Base-by-base conservation (phyloP, 2,888 invertebrate genomes). In the Drosophila prostipennis region DNA sequence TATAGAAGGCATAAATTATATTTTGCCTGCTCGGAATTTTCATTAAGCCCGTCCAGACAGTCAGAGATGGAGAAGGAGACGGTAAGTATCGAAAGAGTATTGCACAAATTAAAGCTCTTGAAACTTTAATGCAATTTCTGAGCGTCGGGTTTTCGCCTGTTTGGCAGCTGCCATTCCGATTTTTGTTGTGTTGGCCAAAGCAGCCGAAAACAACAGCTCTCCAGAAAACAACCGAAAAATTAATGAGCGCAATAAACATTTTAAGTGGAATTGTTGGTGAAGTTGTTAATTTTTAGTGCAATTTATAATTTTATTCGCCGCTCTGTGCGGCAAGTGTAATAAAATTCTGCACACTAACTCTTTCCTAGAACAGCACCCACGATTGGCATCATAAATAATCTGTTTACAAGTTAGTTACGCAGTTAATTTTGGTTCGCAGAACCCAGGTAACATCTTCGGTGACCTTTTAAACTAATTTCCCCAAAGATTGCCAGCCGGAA, bases 251-350 rank as follows among this genome's bases (percentile, higher is more conserved):
- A 83, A 85, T 85, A 85, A 85, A 85, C 89, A 85, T 85, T 88
- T 85, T 85, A 88, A 85, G 85, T 85, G 89, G 85, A 85, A 85
- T 89, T 85, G 85, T 85, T 85, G 87, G 87, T 80, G 57, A 85
- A 85, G 85, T 86, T 85, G 89, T 85, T 89, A 85, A 85, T 88
- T 89, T 86, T 88, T 88, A 88, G 89, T 86, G 89, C 87, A 83
- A 89, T 88, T 88, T 80, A 88, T 87, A 65, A 65, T 65, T 65
- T 65, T 57, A 57, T 36, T 68, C 29, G 32, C 60, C 37, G 36
- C 60, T 57, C 53, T 83, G 87, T 71, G 14, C 46, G 82, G 89
- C 82, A 74, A 81, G 82, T 77, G 88, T 81, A 84, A 83, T 83
- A 87, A 87, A 89, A 89, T 81, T 78, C 67, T 74, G 78, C 55